Evolutionary conservation across 2,888 invertebrate species (phyloP).

Genomic region (Eupelmus urozonus): DNA sequence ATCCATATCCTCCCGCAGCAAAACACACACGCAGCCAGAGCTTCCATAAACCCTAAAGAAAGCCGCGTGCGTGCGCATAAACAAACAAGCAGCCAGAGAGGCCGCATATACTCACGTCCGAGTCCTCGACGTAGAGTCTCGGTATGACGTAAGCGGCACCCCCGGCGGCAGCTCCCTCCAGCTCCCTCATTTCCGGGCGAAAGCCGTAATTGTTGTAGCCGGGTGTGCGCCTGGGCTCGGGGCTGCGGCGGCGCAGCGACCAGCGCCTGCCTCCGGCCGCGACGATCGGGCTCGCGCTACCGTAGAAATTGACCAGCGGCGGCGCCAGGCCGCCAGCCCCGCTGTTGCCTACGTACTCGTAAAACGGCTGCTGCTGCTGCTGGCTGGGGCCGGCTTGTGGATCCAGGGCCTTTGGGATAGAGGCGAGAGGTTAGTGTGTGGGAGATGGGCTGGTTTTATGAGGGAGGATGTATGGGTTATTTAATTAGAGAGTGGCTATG

Average conservation of each 20-base stretch:
- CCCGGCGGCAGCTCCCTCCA: too few relatives aligned
- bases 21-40: too few relatives aligned
- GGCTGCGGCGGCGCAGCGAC: conserved; percentile 48
- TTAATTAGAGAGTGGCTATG: too few relatives aligned
- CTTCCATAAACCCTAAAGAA: too few relatives aligned
- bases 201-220: conserved; percentile 73
- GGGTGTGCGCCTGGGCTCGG: conserved; percentile 64
- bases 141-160: conserved; percentile 70
- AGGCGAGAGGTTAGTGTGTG: too few relatives aligned
- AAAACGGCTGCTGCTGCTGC: conserved; percentile 69
- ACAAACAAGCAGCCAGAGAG: neutral
- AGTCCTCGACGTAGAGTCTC: conserved; percentile 69
- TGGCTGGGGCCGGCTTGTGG: conserved; percentile 27
- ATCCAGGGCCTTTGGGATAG: conserved; percentile 56
- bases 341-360: conserved; percentile 69
- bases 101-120: conserved; percentile 67
- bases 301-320: conserved; percentile 69
- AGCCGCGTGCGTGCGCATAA: neutral
- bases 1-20: too few relatives aligned
- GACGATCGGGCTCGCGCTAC: conserved; percentile 58
- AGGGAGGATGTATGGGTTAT: too few relatives aligned
- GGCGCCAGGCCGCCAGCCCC: conserved; percentile 45
- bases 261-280: conserved; percentile 4
- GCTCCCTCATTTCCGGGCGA: conserved; percentile 72
- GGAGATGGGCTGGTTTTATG: too few relatives aligned